Base-by-base conservation (phyloP, 2,797 vertebrate species). In the Paedocypris micromegethes region DNA sequence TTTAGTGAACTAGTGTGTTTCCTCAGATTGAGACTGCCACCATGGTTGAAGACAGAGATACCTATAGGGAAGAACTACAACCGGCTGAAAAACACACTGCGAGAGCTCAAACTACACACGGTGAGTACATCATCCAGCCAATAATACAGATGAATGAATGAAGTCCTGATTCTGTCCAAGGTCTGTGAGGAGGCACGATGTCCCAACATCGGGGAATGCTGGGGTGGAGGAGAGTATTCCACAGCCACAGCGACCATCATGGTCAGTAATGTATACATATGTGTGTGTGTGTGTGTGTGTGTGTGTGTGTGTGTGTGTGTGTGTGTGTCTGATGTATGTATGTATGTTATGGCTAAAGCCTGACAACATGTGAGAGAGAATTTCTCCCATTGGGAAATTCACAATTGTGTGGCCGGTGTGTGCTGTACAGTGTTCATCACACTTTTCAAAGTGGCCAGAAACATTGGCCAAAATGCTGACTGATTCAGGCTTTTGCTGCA, bases 201-300 rank as follows among this genome's bases (percentile, higher is more conserved):
- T 84, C 96, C 97, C 37, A 98, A 98, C 84, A 96, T 98, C 8
- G 94, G 95, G 6, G 95, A 99, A 70, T 99, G 96, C 57, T 98
- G 97, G 96, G 96, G 96, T 68, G 97, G 94, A 40, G 95, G 96
- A 74, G 94, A 98, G 64, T 88, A 92, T 1, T 87, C 92, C 46
- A 98, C 94, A 0, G 94, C 97, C 2, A 99, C 96, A 4, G 97
- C 96, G 72, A 98, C 96, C 3, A 97, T 99, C 79, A 98, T 99
- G 97, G 97, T 98, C 75, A 89, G 90, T 67, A 41, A 23, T 23
- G 23, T 23, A 23, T 23, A 23, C 1, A 23, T n/a, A n/a, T n/a
- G n/a, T n/a, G n/a, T n/a, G n/a, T n/a, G n/a, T n/a, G n/a, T n/a
- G n/a, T n/a, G n/a, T n/a, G n/a, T n/a, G n/a, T n/a, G n/a, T n/a